phyloP scores from a whole-genome alignment of 2,797 vertebrate species.

The Catamblyrhynchus diadema region DNA sequence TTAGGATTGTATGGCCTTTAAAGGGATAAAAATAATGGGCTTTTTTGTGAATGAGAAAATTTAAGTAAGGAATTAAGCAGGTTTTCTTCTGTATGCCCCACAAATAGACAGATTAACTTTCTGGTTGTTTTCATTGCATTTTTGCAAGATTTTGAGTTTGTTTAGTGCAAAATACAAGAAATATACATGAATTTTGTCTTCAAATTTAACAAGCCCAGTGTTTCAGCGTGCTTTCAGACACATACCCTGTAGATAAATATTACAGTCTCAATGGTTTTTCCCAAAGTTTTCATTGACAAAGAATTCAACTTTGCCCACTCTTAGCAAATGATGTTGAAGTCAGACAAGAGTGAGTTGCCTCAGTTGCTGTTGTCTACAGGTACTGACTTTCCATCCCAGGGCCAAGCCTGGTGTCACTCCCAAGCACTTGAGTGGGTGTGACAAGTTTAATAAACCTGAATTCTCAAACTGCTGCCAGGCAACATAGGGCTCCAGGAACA shows the following conservation, averaged over 20 bases:
- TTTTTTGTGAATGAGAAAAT: background rate
- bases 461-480: conserved; percentile 46
- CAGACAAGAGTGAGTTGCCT: background rate
- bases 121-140: background rate
- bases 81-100: background rate
- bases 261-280: background rate
- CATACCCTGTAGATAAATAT: background rate
- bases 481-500: conserved; percentile 7
- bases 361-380: background rate
- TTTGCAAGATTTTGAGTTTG: background rate
- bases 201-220: background rate
- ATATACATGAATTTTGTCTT: background rate
- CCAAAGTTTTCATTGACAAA: background rate
- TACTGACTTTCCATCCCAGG: background rate
- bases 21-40: background rate
- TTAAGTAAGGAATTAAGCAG: background rate
- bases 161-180: background rate
- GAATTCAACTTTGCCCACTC: background rate
- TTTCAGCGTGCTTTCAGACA: background rate
- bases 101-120: background rate
- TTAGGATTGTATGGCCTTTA: background rate
- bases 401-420: background rate
- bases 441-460: conserved; percentile 18
- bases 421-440: conserved; percentile 7
- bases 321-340: background rate